Percentiles rank a stretch among this genome's conserved stretches.
These are phyloP conservation scores for Chloroceryle amazona DNA, from an alignment of 2,797 vertebrate species.

Conservation along the genomic window DNA sequence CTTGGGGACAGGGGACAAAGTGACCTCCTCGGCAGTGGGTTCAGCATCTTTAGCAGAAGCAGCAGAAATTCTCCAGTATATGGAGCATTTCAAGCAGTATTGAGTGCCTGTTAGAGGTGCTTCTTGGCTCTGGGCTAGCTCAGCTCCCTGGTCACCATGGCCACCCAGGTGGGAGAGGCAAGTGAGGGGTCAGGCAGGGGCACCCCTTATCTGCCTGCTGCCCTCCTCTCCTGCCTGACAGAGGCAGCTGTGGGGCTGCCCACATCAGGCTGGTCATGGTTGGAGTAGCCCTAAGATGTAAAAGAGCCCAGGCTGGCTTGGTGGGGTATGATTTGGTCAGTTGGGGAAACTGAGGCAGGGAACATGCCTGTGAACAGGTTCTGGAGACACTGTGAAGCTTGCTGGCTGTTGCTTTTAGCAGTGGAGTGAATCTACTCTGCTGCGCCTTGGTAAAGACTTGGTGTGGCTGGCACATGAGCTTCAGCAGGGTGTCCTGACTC, in stretches of 20 bases:
- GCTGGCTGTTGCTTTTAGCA: background rate
- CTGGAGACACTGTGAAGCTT: background rate
- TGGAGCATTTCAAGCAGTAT: accelerated
- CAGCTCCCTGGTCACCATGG: accelerated
- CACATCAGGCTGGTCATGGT: background rate
- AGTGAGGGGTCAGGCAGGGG: background rate
- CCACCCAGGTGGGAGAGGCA: accelerated
- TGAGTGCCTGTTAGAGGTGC: background rate
- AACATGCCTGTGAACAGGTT: accelerated
- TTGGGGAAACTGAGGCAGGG: background rate
- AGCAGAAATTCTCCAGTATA: background rate
- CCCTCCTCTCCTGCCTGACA: background rate
- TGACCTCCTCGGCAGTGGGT: background rate
- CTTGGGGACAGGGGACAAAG: background rate
- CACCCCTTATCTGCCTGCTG: background rate
- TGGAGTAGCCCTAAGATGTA: background rate
- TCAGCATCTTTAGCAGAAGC: background rate
- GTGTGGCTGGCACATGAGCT: background rate
- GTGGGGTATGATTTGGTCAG: background rate
- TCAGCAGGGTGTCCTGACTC: background rate
- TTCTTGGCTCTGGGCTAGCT: background rate
- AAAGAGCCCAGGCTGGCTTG: background rate
- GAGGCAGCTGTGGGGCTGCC: background rate
- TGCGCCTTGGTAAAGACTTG: background rate
- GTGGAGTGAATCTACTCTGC: background rate